Evolutionary conservation across 2,888 invertebrate species (phyloP), one percentile per base, ranked within the genome.

Genomic region (Stomorhina lunata): DNA sequence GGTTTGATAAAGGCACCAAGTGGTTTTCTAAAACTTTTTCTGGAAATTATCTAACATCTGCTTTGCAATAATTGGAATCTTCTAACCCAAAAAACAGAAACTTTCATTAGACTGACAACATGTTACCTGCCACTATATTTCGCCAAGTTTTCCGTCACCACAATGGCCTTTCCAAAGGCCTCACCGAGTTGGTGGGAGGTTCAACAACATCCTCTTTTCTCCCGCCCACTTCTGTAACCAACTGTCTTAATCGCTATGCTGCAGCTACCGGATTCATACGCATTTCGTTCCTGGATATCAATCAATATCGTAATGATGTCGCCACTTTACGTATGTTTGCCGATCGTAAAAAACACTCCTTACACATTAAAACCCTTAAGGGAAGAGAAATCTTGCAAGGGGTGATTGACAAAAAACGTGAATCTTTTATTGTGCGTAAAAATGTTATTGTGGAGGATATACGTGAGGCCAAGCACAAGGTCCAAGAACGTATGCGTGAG

Each of bases 401-500:
- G 89, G 94, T 92, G 2, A 92, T 95, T 72, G 93, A 94, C 83
- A 92, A 93, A 68, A 94, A 93, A 85, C 94, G 93, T 81, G 93
- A 93, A 82, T 93, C 93, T 87, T 90, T 95, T 0, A 93, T 92
- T 87, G 93, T 92, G 66, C 93, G 93, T 85, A 94, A 94, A 82
- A 93, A 94, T 86, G 91, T 93, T 69, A 90, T 95, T 48, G 92
- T 95, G 5, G 93, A 94, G 88, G 95, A 95, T 89, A 94, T 95
- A 83, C 93, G 94, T 85, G 94, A 94, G 88, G 95, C 94, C 0
- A 94, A 93, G 87, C 93, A 94, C 43, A 95, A 94, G 89, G 94
- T 95, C 12, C 94, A 93, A 87, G 95, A 94, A 86, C 94, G 93
- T 88, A 93, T 96, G 85, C 95, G 95, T 88, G 94, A 94, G 90